A percentile compares a stretch with the other conserved stretches of the same genome.
These are phyloP conservation scores for Tarsius wallacei DNA, from an alignment of 2,797 vertebrate genomes.

Conservation along the genomic window DNA sequence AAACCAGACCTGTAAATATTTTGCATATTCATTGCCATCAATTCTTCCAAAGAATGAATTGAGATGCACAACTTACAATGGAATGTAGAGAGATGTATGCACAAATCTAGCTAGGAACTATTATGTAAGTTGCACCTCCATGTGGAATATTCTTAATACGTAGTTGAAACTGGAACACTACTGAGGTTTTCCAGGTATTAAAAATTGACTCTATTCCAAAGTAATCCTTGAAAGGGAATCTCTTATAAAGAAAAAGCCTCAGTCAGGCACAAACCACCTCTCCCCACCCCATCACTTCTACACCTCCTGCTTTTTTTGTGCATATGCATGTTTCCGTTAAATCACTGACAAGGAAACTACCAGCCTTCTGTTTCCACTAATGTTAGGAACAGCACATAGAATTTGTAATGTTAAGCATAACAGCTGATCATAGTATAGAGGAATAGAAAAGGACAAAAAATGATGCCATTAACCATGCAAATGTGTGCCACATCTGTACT, in stretches of 20 bases:
- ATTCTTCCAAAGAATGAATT: constrained; percentile 29
- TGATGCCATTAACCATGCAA: constrained; percentile 91
- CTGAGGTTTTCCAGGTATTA: background rate
- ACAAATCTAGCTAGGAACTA: background rate
- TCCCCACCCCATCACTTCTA: background rate
- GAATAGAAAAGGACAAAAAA: constrained; percentile 90
- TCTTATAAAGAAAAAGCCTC: constrained; percentile 49
- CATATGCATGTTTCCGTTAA: constrained; percentile 90
- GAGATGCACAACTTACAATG: constrained; percentile 17
- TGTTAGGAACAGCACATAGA: constrained; percentile 95
- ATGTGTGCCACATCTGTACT: constrained; percentile 88
- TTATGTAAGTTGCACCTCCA: background rate
- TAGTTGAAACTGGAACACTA: constrained; percentile 12
- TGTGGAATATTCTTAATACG: background rate
- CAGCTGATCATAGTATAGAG: constrained; percentile 92
- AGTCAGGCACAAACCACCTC: background rate
- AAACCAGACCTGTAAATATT: background rate
- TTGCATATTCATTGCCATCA: background rate
- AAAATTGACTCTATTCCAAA: constrained; percentile 13
- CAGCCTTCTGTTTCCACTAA: constrained; percentile 93
- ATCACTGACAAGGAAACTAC: constrained; percentile 94
- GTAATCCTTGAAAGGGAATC: constrained; percentile 56
- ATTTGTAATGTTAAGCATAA: constrained; percentile 94
- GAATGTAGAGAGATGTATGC: background rate
- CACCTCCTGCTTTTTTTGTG: constrained; percentile 53